Base-by-base conservation (phyloP, 2,888 invertebrate genomes). In the Oscheius onirici region DNA sequence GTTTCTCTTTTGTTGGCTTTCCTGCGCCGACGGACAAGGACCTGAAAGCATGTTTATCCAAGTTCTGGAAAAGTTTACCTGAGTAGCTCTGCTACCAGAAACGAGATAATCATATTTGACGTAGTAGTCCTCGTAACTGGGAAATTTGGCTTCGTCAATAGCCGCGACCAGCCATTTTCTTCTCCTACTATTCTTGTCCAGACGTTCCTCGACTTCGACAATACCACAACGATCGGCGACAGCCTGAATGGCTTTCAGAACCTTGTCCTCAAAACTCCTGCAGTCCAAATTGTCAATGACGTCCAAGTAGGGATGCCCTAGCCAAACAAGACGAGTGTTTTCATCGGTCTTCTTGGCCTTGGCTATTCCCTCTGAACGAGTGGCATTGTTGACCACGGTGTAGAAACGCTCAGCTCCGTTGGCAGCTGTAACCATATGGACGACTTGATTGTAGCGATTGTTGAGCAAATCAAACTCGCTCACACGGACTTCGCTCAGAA, bases 241-340 rank as follows among this genome's bases (percentile, higher is more conserved):
- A 41, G 91, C 80, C 77, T 93, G 94, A 86, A 97, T 95, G 91
- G 97, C 93, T 60, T 95, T 92, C 87, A 94, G 92, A 88, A 97
- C 94, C 90, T 99, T 99, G 75, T 93, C 92, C 88, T 97, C 96
- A 89, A 99, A 99, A 88, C 69, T 78, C 26, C 58, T 54, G 55
- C 82, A 82, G 41, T 83, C 82, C 20, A 76, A 93, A 90, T 99
- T 99, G 90, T 99, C 97, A 84, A 99, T 94, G 40, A 99, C 95
- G 91, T 99, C 99, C 89, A 96, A 96, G 89, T 97, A 99, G 0
- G 99, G 99, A 90, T 99, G 99, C 0, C 99, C 99, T 76, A 99
- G 93, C 99, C 99, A 99, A 0, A 97, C 94, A 41, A 95, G 93
- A 1, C 96, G 94, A 0, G 97, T 96, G 87, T 93, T 93, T 87